Base-by-base conservation (phyloP, 2,113 vertebrate species). In the Sialia sialis region DNA sequence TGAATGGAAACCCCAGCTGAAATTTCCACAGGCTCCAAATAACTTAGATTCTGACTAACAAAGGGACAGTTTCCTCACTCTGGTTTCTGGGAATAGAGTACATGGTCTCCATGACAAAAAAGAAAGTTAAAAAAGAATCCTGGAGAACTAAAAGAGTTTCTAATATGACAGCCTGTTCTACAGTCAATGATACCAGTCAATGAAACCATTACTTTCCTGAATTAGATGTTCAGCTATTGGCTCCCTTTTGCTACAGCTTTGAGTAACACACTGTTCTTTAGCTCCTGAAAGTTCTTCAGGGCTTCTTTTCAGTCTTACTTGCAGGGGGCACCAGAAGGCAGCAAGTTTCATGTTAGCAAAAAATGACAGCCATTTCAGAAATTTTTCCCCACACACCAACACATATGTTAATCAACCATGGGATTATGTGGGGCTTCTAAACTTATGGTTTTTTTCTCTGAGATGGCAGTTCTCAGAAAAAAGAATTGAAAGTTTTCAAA, bases 371-470 rank as follows among this genome's bases (percentile, higher is more conserved):
- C 41, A 18, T 16, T 62, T 29, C 23, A 23, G 38, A 77, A 87
- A 13, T 6, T 5, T 66, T 74, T 84, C 30, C 56, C 80, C 64
- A 66, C 70, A 62, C 3, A 12, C n/a, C 3, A n/a, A 49, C 7
- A 39, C 8, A 20, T 8, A 18, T 4, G 0, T 52, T 64, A 67
- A 41, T 10, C 9, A 56, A 32, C 5, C 4, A 12, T 8, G 10
- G 32, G 19, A 62, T 56, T 38, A 32, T 10, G 4, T 14, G 44
- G 20, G 49, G 17, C 21, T 87, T 44, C 25, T 8, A 90, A 93
- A 43, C 4, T 16, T 18, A 18, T 0, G 0, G 0, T 2, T 10
- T 55, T 55, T 27, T 22, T 4, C 11, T n/a, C 48, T 41, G 21
- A 36, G 8, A 30, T 39, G 19, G 49, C 23, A 62, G 14, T 21